Base-by-base conservation (phyloP, 1,140 invertebrate species). In the Trissolcus basalis region DNA sequence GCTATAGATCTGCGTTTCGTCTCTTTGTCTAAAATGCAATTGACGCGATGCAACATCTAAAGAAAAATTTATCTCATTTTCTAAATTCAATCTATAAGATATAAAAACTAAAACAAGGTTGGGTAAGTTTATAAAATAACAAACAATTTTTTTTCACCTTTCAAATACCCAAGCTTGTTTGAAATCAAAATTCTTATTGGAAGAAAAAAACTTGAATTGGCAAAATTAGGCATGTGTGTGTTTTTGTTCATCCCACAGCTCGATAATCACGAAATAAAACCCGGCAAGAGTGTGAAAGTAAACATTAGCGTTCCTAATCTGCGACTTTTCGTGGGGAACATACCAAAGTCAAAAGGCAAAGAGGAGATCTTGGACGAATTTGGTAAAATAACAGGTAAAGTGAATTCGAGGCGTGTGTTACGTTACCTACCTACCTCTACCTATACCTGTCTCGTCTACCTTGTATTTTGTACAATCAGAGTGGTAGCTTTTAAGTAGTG, bases 301-400 rank as follows among this genome's bases (percentile, higher is more conserved):
- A 99, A 99, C 94, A 96, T 99, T 94, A 99, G 97, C 90, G 96
- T 99, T 93, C 97, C 97, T 91, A 99, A 99, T 93, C 95, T 98
- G 90, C 96, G 97, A 92, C 96, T 99, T 92, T 99, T 99, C 94
- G 96, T 99, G 92, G 98, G 98, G 91, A 99, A 99, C 94, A 99
- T 99, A 94, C 98, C 98, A 93, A 99, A 99, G 93, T 98, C 96
- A 92, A 99, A 99, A 95, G 95, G 96, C 92, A 98, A 97, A 96
- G 97, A 99, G 92, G 97, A 99, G 93, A 99, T 99, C 92, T 94
- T 97, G 93, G 97, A 98, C 92, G 98, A 99, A 93, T 98, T 99
- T 94, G 94, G 95, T 94, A 99, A 98, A 96, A 95, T 97, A 93
- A 96, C 97, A 97, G 96, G 97, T 99, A 97, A 96, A 92, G 92